phyloP scores from a whole-genome alignment of 2,888 invertebrate genomes.

The Acronicta aceris region DNA sequence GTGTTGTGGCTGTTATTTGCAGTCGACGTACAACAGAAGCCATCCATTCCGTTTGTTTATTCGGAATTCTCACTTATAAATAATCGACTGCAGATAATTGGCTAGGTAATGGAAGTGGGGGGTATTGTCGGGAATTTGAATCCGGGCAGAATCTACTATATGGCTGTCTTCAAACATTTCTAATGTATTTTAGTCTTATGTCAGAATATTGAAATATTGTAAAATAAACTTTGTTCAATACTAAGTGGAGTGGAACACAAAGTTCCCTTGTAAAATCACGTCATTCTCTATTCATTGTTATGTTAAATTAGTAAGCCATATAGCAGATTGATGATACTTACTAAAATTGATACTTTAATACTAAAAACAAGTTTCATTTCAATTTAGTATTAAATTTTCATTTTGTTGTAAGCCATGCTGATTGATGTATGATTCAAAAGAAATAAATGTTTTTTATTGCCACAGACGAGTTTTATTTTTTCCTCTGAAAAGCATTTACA shows the following conservation, averaged over 20 bases:
- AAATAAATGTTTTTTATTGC: slow-evolving; percentile 87
- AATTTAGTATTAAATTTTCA: slow-evolving; percentile 53
- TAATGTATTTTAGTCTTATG: not conserved
- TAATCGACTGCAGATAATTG: slow-evolving; percentile 31
- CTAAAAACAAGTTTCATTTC: slow-evolving; percentile 28
- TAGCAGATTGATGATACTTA: slow-evolving; percentile 38
- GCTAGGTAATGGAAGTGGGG: slow-evolving; percentile 38
- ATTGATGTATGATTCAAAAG: slow-evolving; percentile 58
- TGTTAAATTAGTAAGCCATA: slow-evolving; percentile 25
- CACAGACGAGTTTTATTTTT: slow-evolving; percentile 79
- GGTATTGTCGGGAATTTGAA: slow-evolving; percentile 34
- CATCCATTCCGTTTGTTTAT: slow-evolving; percentile 6
- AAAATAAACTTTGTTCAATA: too few species aligned
- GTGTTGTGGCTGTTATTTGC: slow-evolving; percentile 48
- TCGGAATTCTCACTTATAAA: slow-evolving; percentile 16
- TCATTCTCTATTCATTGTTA: not conserved
- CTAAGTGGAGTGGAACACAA: too few species aligned
- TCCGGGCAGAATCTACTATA: slow-evolving; percentile 34
- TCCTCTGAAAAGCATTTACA: slow-evolving; percentile 73
- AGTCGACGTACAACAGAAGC: slow-evolving; percentile 22
- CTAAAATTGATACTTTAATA: slow-evolving; percentile 52
- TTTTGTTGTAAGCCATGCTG: slow-evolving; percentile 46
- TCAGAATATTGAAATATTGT: not conserved
- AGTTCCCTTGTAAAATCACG: not conserved
- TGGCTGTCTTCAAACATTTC: slow-evolving; percentile 17